Conservation (phyloP, 2,888 invertebrate species). For the Trissolcus brochymenae region DNA sequence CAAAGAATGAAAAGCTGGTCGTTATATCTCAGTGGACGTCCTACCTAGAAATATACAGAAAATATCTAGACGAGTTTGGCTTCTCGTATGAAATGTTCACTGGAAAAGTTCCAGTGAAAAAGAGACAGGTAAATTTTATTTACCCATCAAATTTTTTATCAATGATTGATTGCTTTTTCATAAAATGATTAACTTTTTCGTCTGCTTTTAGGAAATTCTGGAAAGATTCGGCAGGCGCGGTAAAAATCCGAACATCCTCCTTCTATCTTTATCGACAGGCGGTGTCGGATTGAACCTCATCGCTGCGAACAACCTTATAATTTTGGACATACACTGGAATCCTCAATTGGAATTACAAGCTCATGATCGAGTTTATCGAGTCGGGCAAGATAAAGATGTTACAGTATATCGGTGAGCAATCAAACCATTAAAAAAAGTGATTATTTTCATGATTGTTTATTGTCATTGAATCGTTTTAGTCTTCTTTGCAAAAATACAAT, state of each 20-base stretch:
- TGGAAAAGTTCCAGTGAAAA: conserved; percentile 85
- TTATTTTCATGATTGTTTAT: no score
- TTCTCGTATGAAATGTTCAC: conserved; percentile 80
- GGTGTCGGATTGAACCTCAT: conserved; percentile 96
- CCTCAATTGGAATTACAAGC: conserved; percentile 97
- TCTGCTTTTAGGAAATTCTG: conserved; percentile 63
- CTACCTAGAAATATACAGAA: conserved; percentile 84
- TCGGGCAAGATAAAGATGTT: conserved; percentile 90
- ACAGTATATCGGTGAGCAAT: conserved; percentile 85
- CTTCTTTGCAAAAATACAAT: conserved; percentile 91
- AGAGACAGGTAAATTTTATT: conserved; percentile 79
- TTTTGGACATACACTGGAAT: conserved; percentile 97
- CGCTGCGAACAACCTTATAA: conserved; percentile 93
- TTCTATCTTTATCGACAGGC: conserved; percentile 94
- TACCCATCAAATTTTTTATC: conserved; percentile 1
- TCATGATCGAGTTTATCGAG: conserved; percentile 93
- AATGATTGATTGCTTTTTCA: neutral
- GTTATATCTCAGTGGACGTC: conserved; percentile 96
- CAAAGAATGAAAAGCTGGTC: conserved; percentile 83
- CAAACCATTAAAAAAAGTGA: no score
- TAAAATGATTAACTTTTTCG: neutral
- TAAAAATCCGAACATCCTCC: conserved; percentile 79
- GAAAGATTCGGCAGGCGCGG: conserved; percentile 65
- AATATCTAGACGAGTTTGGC: conserved; percentile 81
- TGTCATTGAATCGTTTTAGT: conserved; percentile 75